Percentiles rank a stretch among this genome's conserved stretches.
These are phyloP conservation scores for Mesocentrotus franciscanus DNA, from an alignment of 53 echinoderm and acorn worm species.

Conservation along the genomic window DNA sequence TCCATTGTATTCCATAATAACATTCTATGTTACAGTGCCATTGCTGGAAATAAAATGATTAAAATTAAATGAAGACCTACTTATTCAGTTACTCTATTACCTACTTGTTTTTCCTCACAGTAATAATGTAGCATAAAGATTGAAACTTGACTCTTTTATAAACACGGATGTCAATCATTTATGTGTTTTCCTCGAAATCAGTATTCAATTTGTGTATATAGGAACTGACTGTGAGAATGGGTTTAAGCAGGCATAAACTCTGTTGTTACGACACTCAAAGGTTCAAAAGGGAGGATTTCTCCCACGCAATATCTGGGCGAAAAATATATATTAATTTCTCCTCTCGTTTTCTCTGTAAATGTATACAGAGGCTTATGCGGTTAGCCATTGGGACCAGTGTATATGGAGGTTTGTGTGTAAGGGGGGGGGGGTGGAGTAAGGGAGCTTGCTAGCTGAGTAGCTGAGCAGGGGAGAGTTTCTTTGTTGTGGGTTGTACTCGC, in stretches of 20 bases:
- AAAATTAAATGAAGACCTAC: background rate
- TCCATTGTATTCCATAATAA: background rate
- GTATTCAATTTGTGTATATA: background rate
- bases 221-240: constrained; percentile 3
- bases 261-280: background rate
- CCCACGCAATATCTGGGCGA: background rate
- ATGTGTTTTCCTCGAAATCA: background rate
- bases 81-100: background rate
- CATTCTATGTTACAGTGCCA: background rate
- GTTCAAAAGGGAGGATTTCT: background rate
- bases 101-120: background rate
- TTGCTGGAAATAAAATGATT: background rate
- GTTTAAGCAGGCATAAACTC: background rate
- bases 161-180: background rate
- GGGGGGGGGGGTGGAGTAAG: background rate
- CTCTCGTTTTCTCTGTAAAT: constrained; percentile 29
- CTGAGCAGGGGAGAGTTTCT: constrained; percentile 40
- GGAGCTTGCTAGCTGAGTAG: background rate
- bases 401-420: background rate
- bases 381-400: background rate
- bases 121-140: background rate
- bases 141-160: background rate
- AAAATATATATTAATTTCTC: constrained; percentile 7
- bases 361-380: constrained; percentile 34
- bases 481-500: constrained; percentile 29